Base-by-base conservation (phyloP, 2,113 vertebrate species). In the Actenoides lindsayi region DNA sequence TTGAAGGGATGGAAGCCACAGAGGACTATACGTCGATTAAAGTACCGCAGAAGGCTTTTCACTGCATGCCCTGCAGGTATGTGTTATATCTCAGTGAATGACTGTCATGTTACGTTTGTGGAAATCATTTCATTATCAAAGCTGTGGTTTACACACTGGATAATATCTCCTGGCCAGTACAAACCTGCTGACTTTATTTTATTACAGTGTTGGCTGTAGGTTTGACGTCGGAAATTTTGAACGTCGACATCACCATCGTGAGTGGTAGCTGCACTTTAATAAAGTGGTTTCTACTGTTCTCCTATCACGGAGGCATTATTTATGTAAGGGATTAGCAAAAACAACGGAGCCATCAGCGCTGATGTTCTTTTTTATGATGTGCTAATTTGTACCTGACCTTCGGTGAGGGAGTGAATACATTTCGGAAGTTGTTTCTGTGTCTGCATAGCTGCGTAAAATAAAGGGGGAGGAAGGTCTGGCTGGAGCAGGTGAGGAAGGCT, bases 61-160 rank as follows among this genome's bases (percentile, higher is more conserved):
- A 62, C 10, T 30, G 39, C 33, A 48, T 94, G 92, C 84, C 92
- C 90, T 76, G 85, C 90, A 97, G 94, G 76, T 94, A 31, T 25
- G 37, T 57, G 54, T 93, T 73, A 5, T 37, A 76, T 74, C 82
- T 79, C 16, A 23, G 46, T 11, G 90, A 80, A 51, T 53, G 69
- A 67, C 75, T 83, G 57, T 89, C 89, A 39, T 82, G 90, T 94
- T 96, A 35, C 3, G 4, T 95, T 96, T 91, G 60, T 70, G 93
- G 37, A 79, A 81, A 93, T 71, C 39, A 68, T 79, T 90, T 92
- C n/a, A 25, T 87, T 93, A 93, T 65, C 79, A 92, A 87, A 95
- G 89, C 83, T 42, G 2, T 50, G 81, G 70, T 87, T 90, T 91
- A 63, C 59, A n/a, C 42, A 69, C 35, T 13, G 30, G 77, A 10